Conservation (phyloP, 1,140 invertebrate species). For the Orius insidiosus region DNA sequence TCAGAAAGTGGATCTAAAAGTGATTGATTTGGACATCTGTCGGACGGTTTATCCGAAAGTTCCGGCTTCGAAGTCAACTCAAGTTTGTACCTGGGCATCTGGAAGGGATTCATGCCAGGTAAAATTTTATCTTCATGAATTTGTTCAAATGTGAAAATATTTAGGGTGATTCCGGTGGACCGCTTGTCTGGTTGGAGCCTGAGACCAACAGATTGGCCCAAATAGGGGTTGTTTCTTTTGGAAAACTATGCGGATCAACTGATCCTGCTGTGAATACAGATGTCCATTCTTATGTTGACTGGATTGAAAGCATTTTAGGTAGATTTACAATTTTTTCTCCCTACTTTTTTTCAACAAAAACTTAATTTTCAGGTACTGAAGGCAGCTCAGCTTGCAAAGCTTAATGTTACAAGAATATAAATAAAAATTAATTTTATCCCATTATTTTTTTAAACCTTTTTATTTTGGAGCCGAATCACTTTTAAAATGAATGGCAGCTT, state of each 20-base stretch:
- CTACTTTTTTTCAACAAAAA: too few relatives aligned
- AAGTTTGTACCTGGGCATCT: constrained; percentile 6
- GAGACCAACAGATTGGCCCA: constrained; percentile 2
- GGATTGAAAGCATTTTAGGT: neutral
- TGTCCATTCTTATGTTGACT: neutral
- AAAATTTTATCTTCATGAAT: neutral
- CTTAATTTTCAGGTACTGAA: too few relatives aligned
- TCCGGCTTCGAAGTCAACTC: neutral
- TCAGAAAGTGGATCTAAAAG: constrained; percentile 4
- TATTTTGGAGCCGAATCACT: too few relatives aligned
- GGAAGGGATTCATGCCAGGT: constrained; percentile 5
- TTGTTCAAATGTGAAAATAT: neutral
- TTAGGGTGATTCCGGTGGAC: constrained; percentile 32
- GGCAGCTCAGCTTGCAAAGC: too few relatives aligned
- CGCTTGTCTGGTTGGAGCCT: constrained; percentile 23
- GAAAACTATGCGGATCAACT: neutral
- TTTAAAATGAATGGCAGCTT: too few relatives aligned
- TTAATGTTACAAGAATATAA: too few relatives aligned
- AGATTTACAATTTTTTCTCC: too few relatives aligned
- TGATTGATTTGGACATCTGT: constrained; percentile 7
- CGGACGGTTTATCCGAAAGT: constrained; percentile 1
- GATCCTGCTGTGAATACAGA: neutral
- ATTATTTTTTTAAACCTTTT: too few relatives aligned
- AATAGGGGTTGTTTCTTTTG: neutral
- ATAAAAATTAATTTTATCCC: too few relatives aligned